Percentiles rank a stretch among this genome's conserved stretches.
Evolutionary conservation across 1,140 invertebrate species (phyloP).

Genomic region (Hetaerina americana): DNA sequence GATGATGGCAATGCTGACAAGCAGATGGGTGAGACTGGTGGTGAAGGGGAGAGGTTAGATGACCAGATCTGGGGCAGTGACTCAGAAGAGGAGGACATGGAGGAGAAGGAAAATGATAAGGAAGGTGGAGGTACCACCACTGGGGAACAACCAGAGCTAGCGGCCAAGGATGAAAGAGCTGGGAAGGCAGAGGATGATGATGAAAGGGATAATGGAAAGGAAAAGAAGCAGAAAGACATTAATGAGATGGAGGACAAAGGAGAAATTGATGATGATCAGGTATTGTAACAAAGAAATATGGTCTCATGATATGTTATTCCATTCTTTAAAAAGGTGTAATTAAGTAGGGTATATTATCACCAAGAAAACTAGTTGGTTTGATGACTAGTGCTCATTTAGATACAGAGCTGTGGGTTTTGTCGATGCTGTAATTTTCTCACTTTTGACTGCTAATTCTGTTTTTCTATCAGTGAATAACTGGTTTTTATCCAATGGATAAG

Average conservation of each 20-base stretch:
- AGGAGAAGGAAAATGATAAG: conserved; percentile 44
- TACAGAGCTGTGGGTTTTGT: too few relatives aligned
- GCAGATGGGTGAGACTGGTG: conserved; percentile 88
- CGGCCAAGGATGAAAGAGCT: conserved; percentile 36
- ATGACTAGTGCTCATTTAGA: too few relatives aligned
- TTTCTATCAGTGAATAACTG: too few relatives aligned
- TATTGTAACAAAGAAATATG: not conserved
- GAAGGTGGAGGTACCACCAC: conserved; percentile 33
- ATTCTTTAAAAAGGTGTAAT: too few relatives aligned
- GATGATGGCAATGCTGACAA: conserved; percentile 64
- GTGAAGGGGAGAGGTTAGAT: conserved; percentile 64
- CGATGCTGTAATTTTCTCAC: too few relatives aligned
- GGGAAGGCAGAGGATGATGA: conserved; percentile 35
- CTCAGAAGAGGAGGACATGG: conserved; percentile 44
- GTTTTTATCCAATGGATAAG: too few relatives aligned
- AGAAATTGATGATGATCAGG: conserved; percentile 65
- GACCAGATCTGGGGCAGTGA: conserved; percentile 84
- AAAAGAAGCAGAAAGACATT: conserved; percentile 38
- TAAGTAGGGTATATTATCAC: too few relatives aligned
- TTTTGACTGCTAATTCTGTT: too few relatives aligned
- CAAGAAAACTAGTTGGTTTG: too few relatives aligned
- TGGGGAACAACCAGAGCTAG: conserved; percentile 36
- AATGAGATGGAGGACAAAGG: conserved; percentile 62
- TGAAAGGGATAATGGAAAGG: conserved; percentile 34
- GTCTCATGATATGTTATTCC: too few relatives aligned